Base-by-base conservation (phyloP, 2,797 vertebrate genomes). In the Anomalospiza imberbis region DNA sequence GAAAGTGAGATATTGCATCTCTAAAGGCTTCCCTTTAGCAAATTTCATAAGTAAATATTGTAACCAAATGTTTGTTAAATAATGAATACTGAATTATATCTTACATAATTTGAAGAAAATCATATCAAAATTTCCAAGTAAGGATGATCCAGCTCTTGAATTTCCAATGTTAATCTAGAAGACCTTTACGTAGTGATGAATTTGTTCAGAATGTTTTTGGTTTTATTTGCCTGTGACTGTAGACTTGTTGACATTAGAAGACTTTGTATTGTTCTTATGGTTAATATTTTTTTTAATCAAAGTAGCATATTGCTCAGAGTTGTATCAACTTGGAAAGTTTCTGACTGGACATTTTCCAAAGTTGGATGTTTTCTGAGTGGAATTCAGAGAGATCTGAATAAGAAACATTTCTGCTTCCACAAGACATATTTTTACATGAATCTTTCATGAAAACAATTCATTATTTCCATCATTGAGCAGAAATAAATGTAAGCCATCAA, bases 21-120 rank as follows among this genome's bases (percentile, higher is more conserved):
- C 94, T 91, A 91, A 91, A 87, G 54, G 47, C 63, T 81, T 95
- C 48, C 55, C 73, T 88, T 92, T 28, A 93, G 60, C 45, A 97
- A 91, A 77, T 91, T 92, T 95, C 91, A 54, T 74, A 97, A 96
- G 51, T 86, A 95, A 97, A 97, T 36, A 93, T 36, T 24, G 31
- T 87, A 94, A 92, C 7, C 17, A 91, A 97, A 91, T 88, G 93
- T 92, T 96, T 96, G 65, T 77, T 94, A 96, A 96, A 96, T 93
- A 81, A 88, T 76, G 9, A 38, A 88, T 68, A 70, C 11, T 91
- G 79, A 96, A 80, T 94, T 74, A 89, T 51, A 6, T 53, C 25
- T 74, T 94, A 81, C 22, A 57, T 93, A 74, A 79, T 90, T 81
- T 83, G 62, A 96, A 95, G 58, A 51, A 82, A 90, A 66, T 87